Evolutionary conservation across 2,888 invertebrate genomes (phyloP).

Genomic region (Lochmaea capreae): DNA sequence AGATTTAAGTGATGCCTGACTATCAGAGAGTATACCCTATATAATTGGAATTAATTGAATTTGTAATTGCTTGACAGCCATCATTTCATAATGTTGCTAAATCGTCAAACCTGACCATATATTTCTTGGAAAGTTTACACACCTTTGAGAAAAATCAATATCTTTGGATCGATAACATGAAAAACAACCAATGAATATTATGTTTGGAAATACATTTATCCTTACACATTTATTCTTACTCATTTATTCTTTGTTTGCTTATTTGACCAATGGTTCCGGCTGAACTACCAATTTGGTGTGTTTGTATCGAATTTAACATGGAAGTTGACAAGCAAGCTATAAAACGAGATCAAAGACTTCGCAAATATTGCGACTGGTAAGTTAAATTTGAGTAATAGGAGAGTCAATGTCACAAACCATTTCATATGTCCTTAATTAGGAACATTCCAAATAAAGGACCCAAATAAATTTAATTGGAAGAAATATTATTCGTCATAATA

Average conservation of each 20-base stretch:
- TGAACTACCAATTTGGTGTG: neutral
- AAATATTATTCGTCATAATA: neutral
- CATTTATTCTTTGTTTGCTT: neutral
- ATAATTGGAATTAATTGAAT: too few relatives aligned
- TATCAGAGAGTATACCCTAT: too few relatives aligned
- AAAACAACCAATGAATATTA: too few relatives aligned
- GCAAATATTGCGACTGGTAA: neutral
- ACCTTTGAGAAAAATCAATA: too few relatives aligned
- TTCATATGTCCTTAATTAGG: neutral
- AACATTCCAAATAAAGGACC: neutral
- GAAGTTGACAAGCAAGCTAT: neutral
- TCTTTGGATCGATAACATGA: too few relatives aligned
- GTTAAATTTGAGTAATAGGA: neutral
- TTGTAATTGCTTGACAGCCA: too few relatives aligned
- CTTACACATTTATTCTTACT: too few relatives aligned
- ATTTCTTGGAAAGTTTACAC: too few relatives aligned
- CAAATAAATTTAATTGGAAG: neutral
- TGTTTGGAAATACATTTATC: too few relatives aligned
- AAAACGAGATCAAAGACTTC: neutral
- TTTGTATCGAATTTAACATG: neutral
- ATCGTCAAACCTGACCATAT: too few relatives aligned
- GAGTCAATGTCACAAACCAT: neutral
- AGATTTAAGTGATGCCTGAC: too few relatives aligned
- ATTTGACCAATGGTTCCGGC: neutral
- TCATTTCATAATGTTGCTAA: too few relatives aligned